These are phyloP conservation scores for Caenorhabditis becei DNA, from an alignment of 2,888 invertebrate genomes.

Conservation along the genomic window DNA sequence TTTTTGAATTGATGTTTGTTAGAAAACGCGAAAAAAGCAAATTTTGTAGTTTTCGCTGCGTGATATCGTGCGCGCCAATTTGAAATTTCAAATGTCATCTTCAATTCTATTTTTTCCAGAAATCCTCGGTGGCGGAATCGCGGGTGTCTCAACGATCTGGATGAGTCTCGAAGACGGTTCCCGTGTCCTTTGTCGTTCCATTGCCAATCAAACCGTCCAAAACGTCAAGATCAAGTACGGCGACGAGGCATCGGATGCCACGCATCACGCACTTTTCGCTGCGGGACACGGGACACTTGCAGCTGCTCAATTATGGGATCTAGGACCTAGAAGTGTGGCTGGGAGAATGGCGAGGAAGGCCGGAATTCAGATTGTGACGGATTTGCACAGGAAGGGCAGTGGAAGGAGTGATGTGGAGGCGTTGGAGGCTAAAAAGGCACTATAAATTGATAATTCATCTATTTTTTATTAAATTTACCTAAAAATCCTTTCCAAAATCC, in stretches of 20 bases:
- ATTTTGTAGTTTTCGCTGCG: too few relatives aligned
- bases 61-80: too few relatives aligned
- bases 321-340: conserved; percentile 87
- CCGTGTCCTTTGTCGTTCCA: conserved; percentile 84
- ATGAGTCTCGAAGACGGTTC: conserved; percentile 87
- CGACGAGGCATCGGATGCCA: conserved; percentile 85
- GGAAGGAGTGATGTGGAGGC: conserved; percentile 19
- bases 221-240: conserved; percentile 89
- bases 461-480: neutral
- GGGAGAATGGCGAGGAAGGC: conserved; percentile 86
- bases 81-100: neutral
- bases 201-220: conserved; percentile 88
- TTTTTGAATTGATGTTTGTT: too few relatives aligned
- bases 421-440: conserved; percentile 40
- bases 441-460: conserved; percentile 17
- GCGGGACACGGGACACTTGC: conserved; percentile 87
- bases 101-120: conserved; percentile 45
- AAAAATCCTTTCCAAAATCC: too few relatives aligned
- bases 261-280: conserved; percentile 86
- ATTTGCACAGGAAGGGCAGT: conserved; percentile 47
- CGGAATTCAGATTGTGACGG: conserved; percentile 83
- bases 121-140: conserved; percentile 77
- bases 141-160: conserved; percentile 86
- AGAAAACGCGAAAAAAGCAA: too few relatives aligned
- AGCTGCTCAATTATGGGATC: conserved; percentile 86